These are phyloP conservation scores for Yponomeuta cagnagella DNA, from an alignment of 2,888 invertebrate species.

Conservation along the genomic window DNA sequence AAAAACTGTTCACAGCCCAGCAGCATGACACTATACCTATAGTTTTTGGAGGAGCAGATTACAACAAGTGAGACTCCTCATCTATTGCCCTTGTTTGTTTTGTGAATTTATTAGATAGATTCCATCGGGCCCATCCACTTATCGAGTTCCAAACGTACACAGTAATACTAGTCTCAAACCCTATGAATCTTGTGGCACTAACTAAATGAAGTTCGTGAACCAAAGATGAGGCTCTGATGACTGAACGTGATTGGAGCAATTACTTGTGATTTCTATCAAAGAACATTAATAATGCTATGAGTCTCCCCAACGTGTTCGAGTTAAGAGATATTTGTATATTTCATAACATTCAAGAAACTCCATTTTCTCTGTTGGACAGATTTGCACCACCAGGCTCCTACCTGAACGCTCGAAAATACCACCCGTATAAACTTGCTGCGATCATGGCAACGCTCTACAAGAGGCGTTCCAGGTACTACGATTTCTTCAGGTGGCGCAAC, in stretches of 20 bases:
- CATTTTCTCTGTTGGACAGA: constrained; percentile 27
- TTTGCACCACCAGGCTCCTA: constrained; percentile 46
- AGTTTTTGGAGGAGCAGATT: constrained; percentile 77
- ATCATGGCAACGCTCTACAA: constrained; percentile 37
- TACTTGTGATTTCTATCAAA: too few species aligned
- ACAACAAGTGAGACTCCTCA: constrained; percentile 33
- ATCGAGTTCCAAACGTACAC: too few species aligned
- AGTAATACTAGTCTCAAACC: too few species aligned
- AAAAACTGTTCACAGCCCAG: constrained; percentile 31
- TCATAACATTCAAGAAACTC: not conserved
- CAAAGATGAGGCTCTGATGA: too few species aligned
- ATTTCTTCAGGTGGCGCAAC: constrained; percentile 51
- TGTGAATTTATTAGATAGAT: too few species aligned
- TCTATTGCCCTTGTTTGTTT: not conserved
- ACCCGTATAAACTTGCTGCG: constrained; percentile 34
- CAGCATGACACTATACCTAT: constrained; percentile 75
- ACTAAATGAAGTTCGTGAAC: too few species aligned
- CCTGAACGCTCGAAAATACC: constrained; percentile 34
- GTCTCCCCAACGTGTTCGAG: too few species aligned
- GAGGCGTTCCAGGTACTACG: constrained; percentile 35
- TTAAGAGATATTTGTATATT: too few species aligned
- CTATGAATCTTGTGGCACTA: too few species aligned
- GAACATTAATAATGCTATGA: too few species aligned
- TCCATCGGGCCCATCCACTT: too few species aligned
- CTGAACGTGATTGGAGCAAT: too few species aligned